Base-by-base conservation (phyloP, 1,140 invertebrate genomes). In the Philaenus spumarius region DNA sequence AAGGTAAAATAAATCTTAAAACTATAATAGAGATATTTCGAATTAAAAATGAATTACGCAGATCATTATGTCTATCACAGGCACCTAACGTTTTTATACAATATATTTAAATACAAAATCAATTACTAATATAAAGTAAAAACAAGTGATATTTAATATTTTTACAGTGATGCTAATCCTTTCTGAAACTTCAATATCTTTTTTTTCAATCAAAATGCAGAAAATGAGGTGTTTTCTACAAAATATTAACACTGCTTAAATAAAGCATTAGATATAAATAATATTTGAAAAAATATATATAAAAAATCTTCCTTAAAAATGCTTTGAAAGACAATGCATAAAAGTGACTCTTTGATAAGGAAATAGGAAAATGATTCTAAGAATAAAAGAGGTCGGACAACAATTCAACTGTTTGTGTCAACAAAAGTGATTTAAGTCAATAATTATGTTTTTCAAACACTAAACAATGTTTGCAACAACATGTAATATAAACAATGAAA, bases 281-380 rank as follows among this genome's bases (percentile, higher is more conserved):
- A 53, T 53, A 53, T 39, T 53, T 39, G 37, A 37, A 30, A 37
- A 53, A 35, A 30, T 53, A 37, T 53, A 34, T 53, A 17, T 37
- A 53, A 53, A 51, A 53, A 53, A 53, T 53, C 50, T 53, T 19
- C 37, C 50, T 20, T 53, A 39, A 53, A 53, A 39, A 53, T 39
- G 50, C 34, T 14, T 53, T 53, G 50, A 53, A 53, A 53, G 50
- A 53, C 50, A 53, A 53, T 53, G 19, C 35, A 30, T 37, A 53
- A 53, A 53, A 35, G 37, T 20, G 22, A 19, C 26, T 30, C 26
- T 30, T 30, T 9, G 26, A 30, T 30, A 30, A 30, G 26, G 26
- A 30, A 30, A 30, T 30, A 30, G 26, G 26, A 30, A n/a, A 30
- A 30, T 30, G 26, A 30, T 30, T 3, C 26, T 30, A 30, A 4